Conservation (phyloP, 2,113 vertebrate species). For the Thinocorus orbignyianus region DNA sequence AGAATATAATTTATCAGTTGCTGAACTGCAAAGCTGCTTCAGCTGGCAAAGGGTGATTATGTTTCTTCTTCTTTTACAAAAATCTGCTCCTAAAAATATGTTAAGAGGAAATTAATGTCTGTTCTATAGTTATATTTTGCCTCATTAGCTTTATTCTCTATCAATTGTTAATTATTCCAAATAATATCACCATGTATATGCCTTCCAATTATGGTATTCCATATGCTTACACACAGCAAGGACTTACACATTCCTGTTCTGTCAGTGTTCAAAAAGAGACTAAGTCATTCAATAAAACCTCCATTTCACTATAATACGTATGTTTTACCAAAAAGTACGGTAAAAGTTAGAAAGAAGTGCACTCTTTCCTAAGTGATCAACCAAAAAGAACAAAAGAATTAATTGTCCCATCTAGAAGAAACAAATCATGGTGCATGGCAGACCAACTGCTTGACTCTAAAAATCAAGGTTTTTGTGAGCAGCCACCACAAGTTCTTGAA, state of each 20-base stretch:
- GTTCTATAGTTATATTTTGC: neutral
- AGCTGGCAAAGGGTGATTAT: neutral
- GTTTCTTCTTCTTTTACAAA: neutral
- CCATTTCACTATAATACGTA: neutral
- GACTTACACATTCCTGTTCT: neutral
- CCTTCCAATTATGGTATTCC: neutral
- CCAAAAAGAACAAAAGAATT: neutral
- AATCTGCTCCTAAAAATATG: neutral
- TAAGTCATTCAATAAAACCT: neutral
- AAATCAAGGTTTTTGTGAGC: neutral
- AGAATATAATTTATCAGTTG: neutral
- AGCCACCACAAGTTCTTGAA: neutral
- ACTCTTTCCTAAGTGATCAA: neutral
- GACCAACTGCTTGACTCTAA: neutral
- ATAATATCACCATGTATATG: neutral
- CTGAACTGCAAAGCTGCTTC: neutral
- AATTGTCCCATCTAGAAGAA: neutral
- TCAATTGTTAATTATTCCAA: neutral
- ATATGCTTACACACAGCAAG: fast-evolving
- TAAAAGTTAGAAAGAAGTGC: neutral
- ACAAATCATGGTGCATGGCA: neutral
- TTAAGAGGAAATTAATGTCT: neutral
- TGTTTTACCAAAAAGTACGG: neutral
- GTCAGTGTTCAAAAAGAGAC: neutral
- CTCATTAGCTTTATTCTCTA: neutral